These are phyloP conservation scores for Drosophila borealis DNA, from an alignment of 2,888 invertebrate species.

Conservation along the genomic window DNA sequence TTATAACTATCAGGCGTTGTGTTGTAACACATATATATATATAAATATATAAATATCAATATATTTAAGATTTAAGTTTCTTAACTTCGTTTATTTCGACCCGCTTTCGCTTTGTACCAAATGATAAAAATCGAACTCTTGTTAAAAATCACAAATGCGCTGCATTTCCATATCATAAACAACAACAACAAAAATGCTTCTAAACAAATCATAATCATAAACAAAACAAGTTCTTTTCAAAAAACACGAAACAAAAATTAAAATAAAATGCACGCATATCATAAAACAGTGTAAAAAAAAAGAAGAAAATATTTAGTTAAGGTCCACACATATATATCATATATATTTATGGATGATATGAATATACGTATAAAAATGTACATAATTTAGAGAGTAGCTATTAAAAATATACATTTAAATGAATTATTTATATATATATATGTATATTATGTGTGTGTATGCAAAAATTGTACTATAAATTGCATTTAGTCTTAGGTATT, in stretches of 20 bases:
- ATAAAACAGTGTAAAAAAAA: slow-evolving; percentile 72
- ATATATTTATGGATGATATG: slow-evolving; percentile 36
- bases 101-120: slow-evolving; percentile 36
- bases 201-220: slow-evolving; percentile 66
- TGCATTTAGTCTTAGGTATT: slow-evolving; percentile 66
- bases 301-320: slow-evolving; percentile 37
- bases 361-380: slow-evolving; percentile 52
- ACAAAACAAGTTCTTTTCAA: slow-evolving; percentile 23
- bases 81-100: slow-evolving; percentile 8
- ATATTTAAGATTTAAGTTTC: slow-evolving; percentile 8
- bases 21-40: slow-evolving; percentile 6
- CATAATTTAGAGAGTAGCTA: slow-evolving; percentile 53
- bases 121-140: slow-evolving; percentile 9
- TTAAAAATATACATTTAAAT: slow-evolving; percentile 61
- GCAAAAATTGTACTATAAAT: slow-evolving; percentile 74
- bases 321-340: slow-evolving; percentile 30
- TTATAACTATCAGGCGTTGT: slow-evolving; percentile 37
- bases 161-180: slow-evolving; percentile 70
- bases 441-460: slow-evolving; percentile 11
- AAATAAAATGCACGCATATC: slow-evolving; percentile 71
- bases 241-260: background rate
- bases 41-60: slow-evolving; percentile 4
- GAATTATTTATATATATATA: slow-evolving; percentile 43
- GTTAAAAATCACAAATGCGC: slow-evolving; percentile 29
- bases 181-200: slow-evolving; percentile 58